Evolutionary conservation across 1,140 invertebrate genomes (phyloP).

Genomic region (Bombus sibiricus): DNA sequence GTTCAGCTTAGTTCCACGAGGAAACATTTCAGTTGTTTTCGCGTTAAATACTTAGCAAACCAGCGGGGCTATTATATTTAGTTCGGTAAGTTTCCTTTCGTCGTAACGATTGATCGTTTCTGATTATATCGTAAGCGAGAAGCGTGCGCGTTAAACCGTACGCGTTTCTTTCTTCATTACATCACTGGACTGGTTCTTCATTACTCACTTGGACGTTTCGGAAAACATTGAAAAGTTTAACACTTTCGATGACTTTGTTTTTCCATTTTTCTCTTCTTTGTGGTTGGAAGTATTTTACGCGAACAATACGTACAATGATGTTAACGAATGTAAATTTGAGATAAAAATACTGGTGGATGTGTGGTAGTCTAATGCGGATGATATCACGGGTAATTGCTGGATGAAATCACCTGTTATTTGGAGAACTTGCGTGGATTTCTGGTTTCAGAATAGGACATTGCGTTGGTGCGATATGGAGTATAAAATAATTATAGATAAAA

Average conservation of each 20-base stretch:
- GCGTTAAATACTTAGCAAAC: slow-evolving; percentile 42
- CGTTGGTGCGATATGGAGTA: neutral
- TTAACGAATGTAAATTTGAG: neutral
- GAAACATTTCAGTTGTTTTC: slow-evolving; percentile 42
- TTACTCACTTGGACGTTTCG: neutral
- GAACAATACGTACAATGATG: neutral
- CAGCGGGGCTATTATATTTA: slow-evolving; percentile 10
- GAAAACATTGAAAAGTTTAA: neutral
- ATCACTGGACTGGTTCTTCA: too few species aligned
- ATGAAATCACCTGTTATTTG: slow-evolving; percentile 32
- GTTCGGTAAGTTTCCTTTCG: slow-evolving; percentile 4
- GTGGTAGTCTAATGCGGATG: neutral
- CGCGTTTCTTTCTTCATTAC: neutral
- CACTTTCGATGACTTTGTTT: neutral
- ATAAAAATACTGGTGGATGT: neutral
- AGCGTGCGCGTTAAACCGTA: neutral
- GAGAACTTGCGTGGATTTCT: neutral
- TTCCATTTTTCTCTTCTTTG: neutral
- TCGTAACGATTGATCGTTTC: slow-evolving; percentile 13
- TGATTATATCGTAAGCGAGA: neutral
- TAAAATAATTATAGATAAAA: neutral
- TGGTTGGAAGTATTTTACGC: neutral
- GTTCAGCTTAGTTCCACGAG: slow-evolving; percentile 30
- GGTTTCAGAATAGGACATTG: neutral
- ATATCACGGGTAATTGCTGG: slow-evolving; percentile 2